These are phyloP conservation scores for Latrodectus hesperus DNA, from an alignment of 2,888 invertebrate species.

Conservation along the genomic window DNA sequence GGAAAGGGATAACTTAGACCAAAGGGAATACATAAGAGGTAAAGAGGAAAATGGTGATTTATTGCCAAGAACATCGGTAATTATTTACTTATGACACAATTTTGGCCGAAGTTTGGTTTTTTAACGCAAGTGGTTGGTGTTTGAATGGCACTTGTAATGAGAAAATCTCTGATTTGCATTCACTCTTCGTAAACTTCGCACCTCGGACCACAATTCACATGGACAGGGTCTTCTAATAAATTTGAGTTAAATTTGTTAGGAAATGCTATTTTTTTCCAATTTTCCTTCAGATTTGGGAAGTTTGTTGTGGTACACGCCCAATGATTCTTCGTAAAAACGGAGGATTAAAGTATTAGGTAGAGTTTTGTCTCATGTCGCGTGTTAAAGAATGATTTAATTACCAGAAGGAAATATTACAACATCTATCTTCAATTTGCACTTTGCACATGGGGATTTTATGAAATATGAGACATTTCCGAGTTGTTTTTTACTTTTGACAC, in stretches of 20 bases:
- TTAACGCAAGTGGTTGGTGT: neutral
- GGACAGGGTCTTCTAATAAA: neutral
- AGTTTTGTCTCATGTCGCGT: neutral
- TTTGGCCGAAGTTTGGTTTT: constrained; percentile 3
- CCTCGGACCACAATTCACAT: constrained; percentile 15
- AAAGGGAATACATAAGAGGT: constrained; percentile 2
- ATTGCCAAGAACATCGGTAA: constrained; percentile 14
- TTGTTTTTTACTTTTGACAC: neutral
- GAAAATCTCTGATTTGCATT: constrained; percentile 28
- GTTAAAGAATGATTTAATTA: neutral
- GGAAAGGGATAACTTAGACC: constrained; percentile 8
- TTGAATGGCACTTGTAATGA: neutral
- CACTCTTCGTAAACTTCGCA: constrained; percentile 6
- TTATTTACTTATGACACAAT: constrained; percentile 51
- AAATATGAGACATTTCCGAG: neutral
- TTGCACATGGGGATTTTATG: neutral
- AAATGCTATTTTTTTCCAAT: neutral
- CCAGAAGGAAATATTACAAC: neutral
- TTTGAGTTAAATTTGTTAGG: neutral
- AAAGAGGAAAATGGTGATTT: constrained; percentile 13
- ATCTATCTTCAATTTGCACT: neutral
- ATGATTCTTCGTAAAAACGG: neutral
- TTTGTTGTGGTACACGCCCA: neutral
- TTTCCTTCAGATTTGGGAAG: neutral
- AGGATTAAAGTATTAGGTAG: neutral